Base-by-base conservation (phyloP, 2,888 invertebrate genomes). In the Chaitophorus viminalis region DNA sequence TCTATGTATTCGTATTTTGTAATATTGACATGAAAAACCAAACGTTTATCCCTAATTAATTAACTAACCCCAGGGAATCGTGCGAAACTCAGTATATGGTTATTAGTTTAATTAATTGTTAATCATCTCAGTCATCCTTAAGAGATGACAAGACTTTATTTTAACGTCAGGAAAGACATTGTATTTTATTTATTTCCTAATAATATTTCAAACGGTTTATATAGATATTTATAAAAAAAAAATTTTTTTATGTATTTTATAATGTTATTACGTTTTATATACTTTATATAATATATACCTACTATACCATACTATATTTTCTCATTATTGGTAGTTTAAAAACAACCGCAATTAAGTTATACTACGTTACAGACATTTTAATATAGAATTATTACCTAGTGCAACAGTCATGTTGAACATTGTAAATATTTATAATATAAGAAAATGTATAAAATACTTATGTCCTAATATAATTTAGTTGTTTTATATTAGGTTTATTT, bases 231-330 rank as follows among this genome's bases (percentile, higher is more conserved):
- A 29, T 8, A 68, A 14, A 68, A 8, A 25, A n/a, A n/a, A 68
- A 68, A 60, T 60, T 18, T 8, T 31, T 31, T 21, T 31, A 29
- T 68, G 9, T 70, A 70, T 70, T 70, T 68, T 68, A 31, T 29
- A 60, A 60, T 25, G 25, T 21, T 60, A 17, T 70, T 29, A 33
- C 25, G 33, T 31, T 31, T 29, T 4, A 81, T 68, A 68, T 25
- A n/a, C n/a, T n/a, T n/a, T n/a, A n/a, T n/a, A n/a, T n/a, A n/a
- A n/a, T n/a, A n/a, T n/a, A n/a, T n/a, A n/a, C n/a, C n/a, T n/a
- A n/a, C n/a, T 78, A 65, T 81, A 39, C 33, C 39, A 36, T 36
- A 65, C 29, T 68, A 81, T 39, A 81, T 81, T 81, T 81, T 79
- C 29, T 68, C 21, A 65, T 81, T 81, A 81, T 68, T 18, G 65